These are phyloP conservation scores for Cassiopea xamachana DNA, from an alignment of 30 jellyfish, hydroid and myxozoan species.

Conservation along the genomic window DNA sequence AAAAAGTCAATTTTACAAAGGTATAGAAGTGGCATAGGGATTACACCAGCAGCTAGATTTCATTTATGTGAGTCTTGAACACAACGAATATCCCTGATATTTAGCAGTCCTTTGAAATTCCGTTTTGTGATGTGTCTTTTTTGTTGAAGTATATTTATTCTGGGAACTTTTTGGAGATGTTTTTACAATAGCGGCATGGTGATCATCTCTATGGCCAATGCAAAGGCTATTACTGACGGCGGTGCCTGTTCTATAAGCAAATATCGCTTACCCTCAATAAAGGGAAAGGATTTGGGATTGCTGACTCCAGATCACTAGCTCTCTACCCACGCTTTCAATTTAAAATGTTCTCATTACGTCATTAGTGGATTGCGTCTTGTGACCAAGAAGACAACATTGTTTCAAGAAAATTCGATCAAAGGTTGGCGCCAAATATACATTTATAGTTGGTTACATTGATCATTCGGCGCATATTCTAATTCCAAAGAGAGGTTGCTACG, in stretches of 20 bases:
- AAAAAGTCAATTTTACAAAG: too few species aligned
- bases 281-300: conserved; percentile 1
- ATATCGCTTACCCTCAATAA: conserved; percentile 6
- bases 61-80: too few species aligned
- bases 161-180: not conserved
- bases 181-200: not conserved
- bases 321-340: conserved; percentile 41
- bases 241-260: not conserved
- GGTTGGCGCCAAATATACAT: conserved; percentile 6
- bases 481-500: not conserved
- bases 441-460: not conserved
- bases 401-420: not conserved
- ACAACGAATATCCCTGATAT: too few species aligned
- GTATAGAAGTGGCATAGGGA: too few species aligned
- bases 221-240: not conserved
- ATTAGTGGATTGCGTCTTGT: not conserved
- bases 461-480: not conserved
- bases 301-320: not conserved
- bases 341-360: conserved; percentile 1
- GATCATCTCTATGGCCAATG: not conserved
- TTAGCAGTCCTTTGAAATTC: not conserved
- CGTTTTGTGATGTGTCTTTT: not conserved
- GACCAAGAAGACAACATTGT: conserved; percentile 32
- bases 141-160: not conserved
- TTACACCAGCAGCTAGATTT: too few species aligned